Percentiles rank a stretch among this genome's conserved stretches.
phyloP scores from a whole-genome alignment of 2,888 invertebrate species.

The Panzeria rudis region DNA sequence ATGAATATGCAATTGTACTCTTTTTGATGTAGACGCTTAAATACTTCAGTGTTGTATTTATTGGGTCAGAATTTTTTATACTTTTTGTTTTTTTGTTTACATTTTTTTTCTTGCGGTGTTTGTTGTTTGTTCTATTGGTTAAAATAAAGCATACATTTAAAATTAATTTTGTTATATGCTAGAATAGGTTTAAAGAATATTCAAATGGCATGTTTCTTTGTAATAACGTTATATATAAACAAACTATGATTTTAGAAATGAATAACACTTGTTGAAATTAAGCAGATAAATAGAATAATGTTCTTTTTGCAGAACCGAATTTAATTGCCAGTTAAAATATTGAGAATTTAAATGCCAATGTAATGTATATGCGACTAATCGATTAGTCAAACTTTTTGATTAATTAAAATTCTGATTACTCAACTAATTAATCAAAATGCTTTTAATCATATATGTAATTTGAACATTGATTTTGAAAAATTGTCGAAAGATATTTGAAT shows the following conservation, averaged over 20 bases:
- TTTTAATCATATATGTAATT: too few species aligned
- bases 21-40: conserved; percentile 56
- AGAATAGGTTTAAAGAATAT: neutral
- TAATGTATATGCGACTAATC: too few species aligned
- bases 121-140: conserved; percentile 18
- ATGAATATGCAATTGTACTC: conserved; percentile 30
- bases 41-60: conserved; percentile 65
- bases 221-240: neutral
- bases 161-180: neutral
- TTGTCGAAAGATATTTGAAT: too few species aligned
- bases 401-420: too few species aligned
- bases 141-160: conserved; percentile 4
- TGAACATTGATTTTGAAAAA: too few species aligned
- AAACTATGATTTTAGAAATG: neutral
- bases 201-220: neutral
- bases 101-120: conserved; percentile 26
- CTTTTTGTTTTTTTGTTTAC: conserved; percentile 66
- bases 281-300: too few species aligned
- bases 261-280: conserved; percentile 7
- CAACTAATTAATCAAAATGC: too few species aligned
- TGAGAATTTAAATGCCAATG: too few species aligned
- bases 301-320: too few species aligned
- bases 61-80: conserved; percentile 63
- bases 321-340: too few species aligned
- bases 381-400: too few species aligned